These are phyloP conservation scores for Amiota communis DNA, from an alignment of 2,888 invertebrate species.

Conservation along the genomic window DNA sequence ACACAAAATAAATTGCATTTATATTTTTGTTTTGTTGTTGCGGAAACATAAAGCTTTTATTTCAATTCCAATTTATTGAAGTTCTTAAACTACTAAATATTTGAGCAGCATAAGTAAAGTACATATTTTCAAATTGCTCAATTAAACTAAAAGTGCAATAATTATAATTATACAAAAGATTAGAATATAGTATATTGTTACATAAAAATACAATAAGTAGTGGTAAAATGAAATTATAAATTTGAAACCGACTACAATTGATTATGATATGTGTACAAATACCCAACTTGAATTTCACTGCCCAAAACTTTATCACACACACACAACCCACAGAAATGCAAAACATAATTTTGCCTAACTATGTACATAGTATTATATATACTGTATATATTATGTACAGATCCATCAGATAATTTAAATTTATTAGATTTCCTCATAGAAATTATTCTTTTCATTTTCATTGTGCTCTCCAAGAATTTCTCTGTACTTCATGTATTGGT, in stretches of 20 bases:
- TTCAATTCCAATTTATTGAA: constrained; percentile 1
- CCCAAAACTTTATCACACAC: too few species aligned
- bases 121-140: not conserved
- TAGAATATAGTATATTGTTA: too few species aligned
- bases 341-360: not conserved
- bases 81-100: constrained; percentile 14
- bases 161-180: not conserved
- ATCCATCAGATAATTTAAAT: not conserved
- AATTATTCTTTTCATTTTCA: constrained; percentile 42
- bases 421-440: constrained; percentile 48
- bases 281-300: too few species aligned
- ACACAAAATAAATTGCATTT: not conserved
- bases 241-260: too few species aligned
- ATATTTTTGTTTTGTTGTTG: not conserved
- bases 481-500: constrained; percentile 49
- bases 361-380: not conserved
- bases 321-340: too few species aligned
- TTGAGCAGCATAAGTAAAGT: not conserved
- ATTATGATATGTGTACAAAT: too few species aligned
- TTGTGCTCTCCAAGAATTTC: constrained; percentile 41
- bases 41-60: constrained; percentile 27
- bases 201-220: too few species aligned
- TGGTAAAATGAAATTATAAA: too few species aligned
- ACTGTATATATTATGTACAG: not conserved
- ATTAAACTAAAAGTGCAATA: not conserved